Conservation (phyloP, 2,113 vertebrate genomes). For the Bufo bufo region DNA sequence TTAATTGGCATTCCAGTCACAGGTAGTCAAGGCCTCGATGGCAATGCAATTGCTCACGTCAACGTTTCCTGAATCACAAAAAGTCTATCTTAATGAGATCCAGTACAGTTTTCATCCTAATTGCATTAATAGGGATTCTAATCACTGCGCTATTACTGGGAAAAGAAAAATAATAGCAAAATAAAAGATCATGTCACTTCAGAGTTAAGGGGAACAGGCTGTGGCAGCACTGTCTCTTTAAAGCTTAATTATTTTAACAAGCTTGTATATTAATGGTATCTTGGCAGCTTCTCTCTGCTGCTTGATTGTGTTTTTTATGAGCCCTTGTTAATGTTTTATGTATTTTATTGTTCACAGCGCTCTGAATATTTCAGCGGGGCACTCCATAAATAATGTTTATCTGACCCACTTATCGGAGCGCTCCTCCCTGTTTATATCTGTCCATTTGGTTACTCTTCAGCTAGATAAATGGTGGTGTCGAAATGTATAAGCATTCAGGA, state of each 20-base stretch:
- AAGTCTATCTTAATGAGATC: constrained; percentile 52
- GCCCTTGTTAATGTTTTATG: constrained; percentile 60
- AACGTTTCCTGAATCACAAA: constrained; percentile 47
- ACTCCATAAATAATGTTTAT: constrained; percentile 60
- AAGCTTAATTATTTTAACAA: constrained; percentile 60
- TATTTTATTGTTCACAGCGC: constrained; percentile 59
- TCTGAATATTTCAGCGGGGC: constrained; percentile 59
- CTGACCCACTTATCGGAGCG: constrained; percentile 57
- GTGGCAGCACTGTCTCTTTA: constrained; percentile 50
- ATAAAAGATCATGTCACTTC: constrained; percentile 45
- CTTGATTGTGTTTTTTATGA: constrained; percentile 60
- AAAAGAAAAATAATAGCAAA: constrained; percentile 49
- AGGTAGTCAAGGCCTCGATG: constrained; percentile 36
- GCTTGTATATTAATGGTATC: constrained; percentile 60
- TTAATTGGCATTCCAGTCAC: constrained; percentile 52
- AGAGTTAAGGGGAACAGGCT: constrained; percentile 29
- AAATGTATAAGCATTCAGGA: neutral
- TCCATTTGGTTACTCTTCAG: constrained; percentile 38
- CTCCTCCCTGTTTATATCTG: constrained; percentile 54
- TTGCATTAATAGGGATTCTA: constrained; percentile 53
- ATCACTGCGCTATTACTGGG: constrained; percentile 45
- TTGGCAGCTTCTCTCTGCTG: constrained; percentile 58
- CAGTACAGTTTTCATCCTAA: constrained; percentile 51
- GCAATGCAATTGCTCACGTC: constrained; percentile 42
- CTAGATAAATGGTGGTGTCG: neutral